These are phyloP conservation scores for Pammene aurita DNA, from an alignment of 2,888 invertebrate species.

Conservation along the genomic window DNA sequence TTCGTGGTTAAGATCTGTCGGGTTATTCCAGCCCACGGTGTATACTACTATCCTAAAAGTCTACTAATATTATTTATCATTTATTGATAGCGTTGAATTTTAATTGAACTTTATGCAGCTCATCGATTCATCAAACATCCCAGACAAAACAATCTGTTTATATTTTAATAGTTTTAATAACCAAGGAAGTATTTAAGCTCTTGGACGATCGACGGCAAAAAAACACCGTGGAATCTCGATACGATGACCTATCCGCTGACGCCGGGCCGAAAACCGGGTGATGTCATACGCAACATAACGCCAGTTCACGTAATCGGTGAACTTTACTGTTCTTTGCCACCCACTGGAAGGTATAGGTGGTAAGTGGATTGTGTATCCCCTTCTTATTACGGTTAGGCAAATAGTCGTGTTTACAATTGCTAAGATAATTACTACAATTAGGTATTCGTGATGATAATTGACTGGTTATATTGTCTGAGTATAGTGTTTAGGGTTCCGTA, in stretches of 20 bases:
- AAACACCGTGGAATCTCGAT: conserved; percentile 37
- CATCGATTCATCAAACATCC: too few species aligned
- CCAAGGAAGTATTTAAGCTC: conserved; percentile 37
- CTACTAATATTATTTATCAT: too few species aligned
- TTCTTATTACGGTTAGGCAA: conserved; percentile 10
- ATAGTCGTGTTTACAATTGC: conserved; percentile 6
- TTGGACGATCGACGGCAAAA: conserved; percentile 19
- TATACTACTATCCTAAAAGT: too few species aligned
- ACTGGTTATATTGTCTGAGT: neutral
- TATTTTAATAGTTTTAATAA: conserved; percentile 2
- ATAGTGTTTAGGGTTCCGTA: too few species aligned
- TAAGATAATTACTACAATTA: neutral
- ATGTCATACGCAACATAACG: conserved; percentile 55
- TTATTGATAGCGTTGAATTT: too few species aligned
- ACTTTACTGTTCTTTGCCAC: conserved; percentile 24
- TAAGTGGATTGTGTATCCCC: neutral
- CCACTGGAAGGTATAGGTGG: conserved; percentile 14
- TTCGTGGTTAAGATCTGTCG: too few species aligned
- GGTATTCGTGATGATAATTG: neutral
- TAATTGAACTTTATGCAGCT: too few species aligned
- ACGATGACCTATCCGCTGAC: conserved; percentile 50
- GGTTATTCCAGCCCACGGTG: too few species aligned
- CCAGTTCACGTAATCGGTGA: conserved; percentile 44
- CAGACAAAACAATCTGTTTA: neutral
- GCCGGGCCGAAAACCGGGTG: conserved; percentile 47